phyloP scores from a whole-genome alignment of 2,888 invertebrate species.

The Lampropteryx suffumata region DNA sequence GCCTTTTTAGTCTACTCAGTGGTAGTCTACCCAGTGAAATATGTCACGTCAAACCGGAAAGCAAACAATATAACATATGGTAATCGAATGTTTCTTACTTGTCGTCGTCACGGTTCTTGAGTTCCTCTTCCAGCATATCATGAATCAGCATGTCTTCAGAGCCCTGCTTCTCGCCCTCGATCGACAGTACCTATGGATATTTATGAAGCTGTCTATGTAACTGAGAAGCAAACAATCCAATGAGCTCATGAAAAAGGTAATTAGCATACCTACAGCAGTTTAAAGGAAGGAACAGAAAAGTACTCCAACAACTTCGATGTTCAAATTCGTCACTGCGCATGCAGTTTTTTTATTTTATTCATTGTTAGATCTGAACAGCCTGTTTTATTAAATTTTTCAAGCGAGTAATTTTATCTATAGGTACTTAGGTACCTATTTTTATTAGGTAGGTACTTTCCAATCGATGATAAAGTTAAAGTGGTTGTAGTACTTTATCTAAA shows the following conservation, averaged over 20 bases:
- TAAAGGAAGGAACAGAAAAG: constrained; percentile 1
- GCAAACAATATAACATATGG: constrained; percentile 22
- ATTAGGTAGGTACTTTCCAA: not conserved
- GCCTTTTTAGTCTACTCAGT: constrained; percentile 5
- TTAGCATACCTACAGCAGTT: constrained; percentile 13
- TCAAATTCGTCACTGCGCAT: not conserved
- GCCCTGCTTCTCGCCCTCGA: constrained; percentile 78
- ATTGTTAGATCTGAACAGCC: no score
- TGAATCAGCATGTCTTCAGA: constrained; percentile 89
- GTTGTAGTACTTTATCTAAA: constrained; percentile 5
- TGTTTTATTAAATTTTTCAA: no score
- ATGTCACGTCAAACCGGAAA: constrained; percentile 6
- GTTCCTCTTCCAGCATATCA: constrained; percentile 89
- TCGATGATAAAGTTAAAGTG: not conserved
- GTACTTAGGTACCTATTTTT: not conserved
- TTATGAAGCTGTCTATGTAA: constrained; percentile 69
- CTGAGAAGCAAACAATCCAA: constrained; percentile 62
- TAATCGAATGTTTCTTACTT: constrained; percentile 80
- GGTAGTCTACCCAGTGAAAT: not conserved
- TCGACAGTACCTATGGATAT: constrained; percentile 77
- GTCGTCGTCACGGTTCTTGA: constrained; percentile 92
- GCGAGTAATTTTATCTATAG: no score
- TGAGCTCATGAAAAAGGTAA: constrained; percentile 28
- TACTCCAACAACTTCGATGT: constrained; percentile 3
- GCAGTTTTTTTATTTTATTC: not conserved